These are phyloP conservation scores for Thamnophis elegans DNA, from an alignment of 2,797 vertebrate genomes.

Conservation along the genomic window DNA sequence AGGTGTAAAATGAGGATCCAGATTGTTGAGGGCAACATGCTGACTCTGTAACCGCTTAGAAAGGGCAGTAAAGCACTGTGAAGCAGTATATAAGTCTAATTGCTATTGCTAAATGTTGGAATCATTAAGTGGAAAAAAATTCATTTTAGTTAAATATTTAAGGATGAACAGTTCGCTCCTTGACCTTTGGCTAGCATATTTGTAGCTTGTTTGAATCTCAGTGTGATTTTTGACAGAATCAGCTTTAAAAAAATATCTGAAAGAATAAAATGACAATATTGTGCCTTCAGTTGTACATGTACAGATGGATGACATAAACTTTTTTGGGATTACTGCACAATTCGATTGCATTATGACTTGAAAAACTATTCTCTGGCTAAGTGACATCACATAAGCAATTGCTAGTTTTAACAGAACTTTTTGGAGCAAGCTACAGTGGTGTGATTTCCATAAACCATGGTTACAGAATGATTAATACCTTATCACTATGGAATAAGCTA, in stretches of 20 bases:
- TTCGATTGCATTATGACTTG: neutral
- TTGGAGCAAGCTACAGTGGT: neutral
- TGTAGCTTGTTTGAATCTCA: neutral
- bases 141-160: neutral
- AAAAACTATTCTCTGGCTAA: neutral
- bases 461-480: neutral
- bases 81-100: no score
- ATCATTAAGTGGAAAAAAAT: neutral
- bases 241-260: neutral
- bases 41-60: no score
- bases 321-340: neutral
- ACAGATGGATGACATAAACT: neutral
- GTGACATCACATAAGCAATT: neutral
- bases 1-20: no score
- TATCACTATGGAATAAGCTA: neutral
- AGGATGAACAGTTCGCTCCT: neutral
- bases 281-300: neutral
- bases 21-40: no score
- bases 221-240: neutral
- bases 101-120: neutral
- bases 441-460: neutral
- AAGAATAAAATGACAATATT: neutral
- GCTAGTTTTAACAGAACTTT: neutral
- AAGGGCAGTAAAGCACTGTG: no score
- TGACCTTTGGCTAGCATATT: neutral